phyloP scores from a whole-genome alignment of 2,888 invertebrate genomes.

The Sinotaia quadrata region DNA sequence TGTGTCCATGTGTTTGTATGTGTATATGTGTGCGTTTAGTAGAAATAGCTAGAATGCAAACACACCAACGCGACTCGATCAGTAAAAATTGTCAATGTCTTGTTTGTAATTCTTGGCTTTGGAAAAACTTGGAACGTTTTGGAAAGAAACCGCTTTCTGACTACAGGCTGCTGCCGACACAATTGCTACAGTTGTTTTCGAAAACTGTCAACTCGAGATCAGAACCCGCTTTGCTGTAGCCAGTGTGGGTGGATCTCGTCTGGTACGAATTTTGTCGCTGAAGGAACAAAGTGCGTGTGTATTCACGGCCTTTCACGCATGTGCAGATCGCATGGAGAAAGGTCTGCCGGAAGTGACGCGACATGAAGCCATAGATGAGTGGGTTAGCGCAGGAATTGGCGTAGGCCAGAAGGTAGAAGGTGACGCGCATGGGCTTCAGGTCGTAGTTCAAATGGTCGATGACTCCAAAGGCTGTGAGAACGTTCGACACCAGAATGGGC shows the following conservation, averaged over 20 bases:
- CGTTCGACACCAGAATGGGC: slow-evolving; percentile 79
- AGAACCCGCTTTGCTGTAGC: slow-evolving; percentile 18
- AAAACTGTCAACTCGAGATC: slow-evolving; percentile 13
- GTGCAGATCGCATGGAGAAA: slow-evolving; percentile 62
- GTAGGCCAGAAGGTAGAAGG: slow-evolving; percentile 80
- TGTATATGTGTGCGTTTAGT: too few species aligned
- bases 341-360: slow-evolving; percentile 78
- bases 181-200: slow-evolving; percentile 19
- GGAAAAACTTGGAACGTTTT: too few species aligned
- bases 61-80: too few species aligned
- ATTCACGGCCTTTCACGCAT: slow-evolving; percentile 35
- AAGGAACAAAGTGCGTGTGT: slow-evolving; percentile 29
- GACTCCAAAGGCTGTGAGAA: slow-evolving; percentile 78
- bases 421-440: slow-evolving; percentile 77
- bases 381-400: slow-evolving; percentile 84
- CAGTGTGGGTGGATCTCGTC: slow-evolving; percentile 19
- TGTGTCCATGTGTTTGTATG: too few species aligned
- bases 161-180: slow-evolving; percentile 16
- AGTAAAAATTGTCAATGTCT: too few species aligned
- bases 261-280: slow-evolving; percentile 30
- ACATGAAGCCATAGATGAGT: slow-evolving; percentile 83
- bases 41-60: too few species aligned
- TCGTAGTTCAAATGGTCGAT: slow-evolving; percentile 75
- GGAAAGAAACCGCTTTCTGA: too few species aligned
- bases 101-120: too few species aligned